Evolutionary conservation across 2,888 invertebrate species (phyloP).

Genomic region (Anodontia alba): DNA sequence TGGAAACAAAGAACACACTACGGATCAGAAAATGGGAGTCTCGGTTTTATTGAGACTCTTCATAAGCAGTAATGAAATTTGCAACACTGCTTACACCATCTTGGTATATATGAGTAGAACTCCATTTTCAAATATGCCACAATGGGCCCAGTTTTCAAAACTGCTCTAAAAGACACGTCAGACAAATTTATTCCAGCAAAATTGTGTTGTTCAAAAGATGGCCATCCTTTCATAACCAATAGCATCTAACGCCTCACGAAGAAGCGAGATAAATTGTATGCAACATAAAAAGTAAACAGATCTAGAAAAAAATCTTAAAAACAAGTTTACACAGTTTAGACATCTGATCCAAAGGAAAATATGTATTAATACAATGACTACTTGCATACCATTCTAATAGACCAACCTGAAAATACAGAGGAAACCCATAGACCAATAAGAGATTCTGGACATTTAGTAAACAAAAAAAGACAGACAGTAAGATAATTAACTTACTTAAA

Average conservation of each 20-base stretch:
- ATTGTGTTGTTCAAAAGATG: background rate
- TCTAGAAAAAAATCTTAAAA: background rate
- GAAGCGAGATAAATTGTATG: background rate
- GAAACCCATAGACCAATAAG: background rate
- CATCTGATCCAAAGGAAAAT: background rate
- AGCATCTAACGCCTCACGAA: background rate
- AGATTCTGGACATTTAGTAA: constrained; percentile 1
- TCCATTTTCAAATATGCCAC: too few relatives aligned
- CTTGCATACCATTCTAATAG: constrained; percentile 1
- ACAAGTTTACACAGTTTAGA: background rate
- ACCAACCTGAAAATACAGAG: background rate
- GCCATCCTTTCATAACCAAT: background rate
- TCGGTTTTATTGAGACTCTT: too few relatives aligned
- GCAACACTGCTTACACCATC: too few relatives aligned
- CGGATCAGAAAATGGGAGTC: too few relatives aligned
- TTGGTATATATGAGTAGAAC: too few relatives aligned
- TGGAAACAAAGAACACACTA: too few relatives aligned
- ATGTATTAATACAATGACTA: background rate
- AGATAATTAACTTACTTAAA: constrained; percentile 5
- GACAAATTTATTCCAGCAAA: constrained; percentile 1
- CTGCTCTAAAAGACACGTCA: too few relatives aligned
- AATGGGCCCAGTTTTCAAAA: too few relatives aligned
- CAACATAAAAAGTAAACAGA: background rate
- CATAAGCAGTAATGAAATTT: too few relatives aligned
- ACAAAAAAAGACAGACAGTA: background rate